Evolutionary conservation across 2,888 invertebrate genomes (phyloP), one percentile per base, ranked within the genome.

Genomic region (Diadegma fenestrale): DNA sequence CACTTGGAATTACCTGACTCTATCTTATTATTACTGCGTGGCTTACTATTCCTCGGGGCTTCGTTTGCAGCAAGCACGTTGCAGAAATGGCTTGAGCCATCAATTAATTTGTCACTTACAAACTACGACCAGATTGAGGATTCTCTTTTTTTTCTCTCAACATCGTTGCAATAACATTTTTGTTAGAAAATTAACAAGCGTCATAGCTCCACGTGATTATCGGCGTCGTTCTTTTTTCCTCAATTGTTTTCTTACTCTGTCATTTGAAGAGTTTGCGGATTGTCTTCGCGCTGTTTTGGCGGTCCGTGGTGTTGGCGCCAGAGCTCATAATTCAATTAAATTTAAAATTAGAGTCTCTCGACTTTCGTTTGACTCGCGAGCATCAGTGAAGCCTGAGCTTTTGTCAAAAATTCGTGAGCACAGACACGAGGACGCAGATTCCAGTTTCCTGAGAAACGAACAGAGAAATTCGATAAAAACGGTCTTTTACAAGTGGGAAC

Each of bases 71-170:
- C 41, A 26, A 22, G 14, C 33, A 48, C 71, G 71, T 26, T 30
- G 14, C 45, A 30, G 19, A 26, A 41, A 75, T 37, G 17, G 43
- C 54, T 61, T 26, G 30, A 58, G 69, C 72, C 79, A 83, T 79
- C 79, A 83, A 83, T 83, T 83, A 80, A 83, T 83, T 83, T 83
- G 83, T 83, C 83, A 80, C 75, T 69, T 79, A 63, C 43, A 63
- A 79, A 63, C 41, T 61, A 75, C 69, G 69, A 83, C 48, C 41
- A 75, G 54, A 79, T 79, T 61, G 37, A 33, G 12, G 19, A 79
- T 68, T 72, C 68, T 73, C 73, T 82, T 61, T 26, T 66, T 7
- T n/a, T 51, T 33, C 1, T 8, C 12, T 0, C n/a, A n/a, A 19
- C 48, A 51, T n/a, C 48, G 17, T 48, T 17, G 51, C 10, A 26